phyloP scores from a whole-genome alignment of 2,888 invertebrate species.

The Drosophila setosimentum region DNA sequence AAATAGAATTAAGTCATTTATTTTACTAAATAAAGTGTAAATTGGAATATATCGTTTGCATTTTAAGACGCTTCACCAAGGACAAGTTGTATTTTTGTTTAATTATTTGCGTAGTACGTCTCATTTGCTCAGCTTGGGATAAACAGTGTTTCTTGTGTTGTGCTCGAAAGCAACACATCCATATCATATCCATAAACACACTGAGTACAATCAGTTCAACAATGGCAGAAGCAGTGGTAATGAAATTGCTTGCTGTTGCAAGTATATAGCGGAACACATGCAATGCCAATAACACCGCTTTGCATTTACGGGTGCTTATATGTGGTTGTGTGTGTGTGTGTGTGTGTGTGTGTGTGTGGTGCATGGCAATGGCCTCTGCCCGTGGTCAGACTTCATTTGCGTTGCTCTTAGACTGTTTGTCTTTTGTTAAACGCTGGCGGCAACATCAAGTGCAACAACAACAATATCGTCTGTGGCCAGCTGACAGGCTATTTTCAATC shows the following conservation, averaged over 20 bases:
- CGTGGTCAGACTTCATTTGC: constrained; percentile 61
- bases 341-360: constrained; percentile 8
- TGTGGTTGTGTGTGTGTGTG: not conserved
- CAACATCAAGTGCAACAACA: not conserved
- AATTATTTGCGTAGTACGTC: not conserved
- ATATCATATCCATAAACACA: constrained; percentile 9
- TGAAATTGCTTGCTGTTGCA: constrained; percentile 8
- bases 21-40: not conserved
- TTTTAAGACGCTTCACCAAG: not conserved
- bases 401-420: constrained; percentile 69
- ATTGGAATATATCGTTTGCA: not conserved
- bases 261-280: constrained; percentile 21
- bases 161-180: not conserved
- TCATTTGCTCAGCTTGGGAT: not conserved
- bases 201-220: not conserved
- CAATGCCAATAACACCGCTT: constrained; percentile 26
- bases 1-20: not conserved
- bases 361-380: constrained; percentile 58
- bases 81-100: not conserved
- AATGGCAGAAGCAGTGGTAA: not conserved
- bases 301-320: constrained; percentile 4
- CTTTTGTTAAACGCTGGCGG: constrained; percentile 67
- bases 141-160: not conserved
- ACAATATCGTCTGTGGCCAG: constrained; percentile 10
- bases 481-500: constrained; percentile 72